A percentile compares a stretch with the other conserved stretches of the same genome.
Evolutionary conservation across 2,113 vertebrate genomes (phyloP).

Genomic region (Hassar affinis): DNA sequence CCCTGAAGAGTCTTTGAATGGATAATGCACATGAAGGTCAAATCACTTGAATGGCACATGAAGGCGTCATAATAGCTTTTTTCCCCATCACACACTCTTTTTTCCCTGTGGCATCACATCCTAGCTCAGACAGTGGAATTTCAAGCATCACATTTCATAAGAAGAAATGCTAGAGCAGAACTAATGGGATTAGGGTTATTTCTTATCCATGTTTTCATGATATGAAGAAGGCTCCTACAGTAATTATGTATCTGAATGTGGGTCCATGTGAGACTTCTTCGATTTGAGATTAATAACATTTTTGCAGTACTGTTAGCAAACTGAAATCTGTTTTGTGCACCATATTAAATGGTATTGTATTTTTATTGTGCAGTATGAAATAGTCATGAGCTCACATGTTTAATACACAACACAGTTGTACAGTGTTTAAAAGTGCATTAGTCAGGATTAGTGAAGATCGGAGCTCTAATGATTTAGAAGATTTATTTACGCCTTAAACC

Average conservation of each 20-base stretch:
- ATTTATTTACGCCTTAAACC: neutral
- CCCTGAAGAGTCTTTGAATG: conserved; percentile 30
- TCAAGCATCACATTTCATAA: conserved; percentile 20
- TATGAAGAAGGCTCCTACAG: neutral
- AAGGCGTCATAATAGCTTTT: conserved; percentile 28
- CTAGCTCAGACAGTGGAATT: neutral
- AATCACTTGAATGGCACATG: conserved; percentile 31
- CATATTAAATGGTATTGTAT: neutral
- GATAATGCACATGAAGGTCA: conserved; percentile 51
- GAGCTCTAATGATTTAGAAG: neutral
- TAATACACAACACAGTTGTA: neutral
- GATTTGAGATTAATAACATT: conserved; percentile 1
- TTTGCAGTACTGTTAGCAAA: neutral
- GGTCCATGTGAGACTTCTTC: conserved; percentile 4
- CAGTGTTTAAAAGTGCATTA: neutral
- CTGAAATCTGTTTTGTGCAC: neutral
- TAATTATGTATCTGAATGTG: conserved; percentile 14
- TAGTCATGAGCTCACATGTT: neutral
- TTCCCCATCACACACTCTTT: conserved; percentile 37
- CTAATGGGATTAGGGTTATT: conserved; percentile 34
- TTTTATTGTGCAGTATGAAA: neutral
- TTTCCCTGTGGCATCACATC: conserved; percentile 64
- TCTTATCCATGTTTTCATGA: conserved; percentile 27
- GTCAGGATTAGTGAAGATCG: neutral
- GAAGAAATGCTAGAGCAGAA: conserved; percentile 36